Base-by-base conservation (phyloP, 2,888 invertebrate genomes). In the Argyresthia albistria region DNA sequence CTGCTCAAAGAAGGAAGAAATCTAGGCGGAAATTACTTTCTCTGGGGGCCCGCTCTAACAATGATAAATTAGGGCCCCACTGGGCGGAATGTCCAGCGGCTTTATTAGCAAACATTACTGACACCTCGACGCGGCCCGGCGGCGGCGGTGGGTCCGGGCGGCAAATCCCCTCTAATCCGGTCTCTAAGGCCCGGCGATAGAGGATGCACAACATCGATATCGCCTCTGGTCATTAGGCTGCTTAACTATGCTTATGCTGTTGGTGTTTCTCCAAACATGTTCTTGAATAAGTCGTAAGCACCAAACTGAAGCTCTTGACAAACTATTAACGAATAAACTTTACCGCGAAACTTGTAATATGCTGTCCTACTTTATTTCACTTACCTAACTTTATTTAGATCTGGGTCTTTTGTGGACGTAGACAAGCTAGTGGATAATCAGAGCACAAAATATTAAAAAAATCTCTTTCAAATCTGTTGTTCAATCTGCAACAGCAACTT, bases 11-110 rank as follows among this genome's bases (percentile, higher is more conserved):
- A 67, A 65, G 69, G 70, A 72, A 70, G 65, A 70, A 76, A 73
- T 67, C 70, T 69, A 70, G 69, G 67, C 65, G 72, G 69, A 76
- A 79, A 83, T 81, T 76, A 75, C 80, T 76, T 77, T 76, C 74
- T 70, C 75, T 79, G 74, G 70, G 76, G 70, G 69, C 70, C 64
- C 67, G 64, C 66, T 71, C 67, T 75, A 77, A 77, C 76, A 80
- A 77, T 80, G 80, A 81, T 78, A 82, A 86, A 82, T 81, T 80
- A 79, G 78, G 69, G 66, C 59, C 66, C 69, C 68, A 63, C 69
- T 71, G 73, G 70, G 69, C 63, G 63, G 63, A 73, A 73, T 70
- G 75, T 75, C 75, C 75, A 67, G 63, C 62, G 64, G 67, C 71
- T 79, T 79, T 81, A 80, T 80, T 77, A 77, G 69, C 69, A 73